A percentile compares a stretch with the other conserved stretches of the same genome.
Evolutionary conservation across 2,113 vertebrate species (phyloP).

Genomic region (Hipposideros armiger): DNA sequence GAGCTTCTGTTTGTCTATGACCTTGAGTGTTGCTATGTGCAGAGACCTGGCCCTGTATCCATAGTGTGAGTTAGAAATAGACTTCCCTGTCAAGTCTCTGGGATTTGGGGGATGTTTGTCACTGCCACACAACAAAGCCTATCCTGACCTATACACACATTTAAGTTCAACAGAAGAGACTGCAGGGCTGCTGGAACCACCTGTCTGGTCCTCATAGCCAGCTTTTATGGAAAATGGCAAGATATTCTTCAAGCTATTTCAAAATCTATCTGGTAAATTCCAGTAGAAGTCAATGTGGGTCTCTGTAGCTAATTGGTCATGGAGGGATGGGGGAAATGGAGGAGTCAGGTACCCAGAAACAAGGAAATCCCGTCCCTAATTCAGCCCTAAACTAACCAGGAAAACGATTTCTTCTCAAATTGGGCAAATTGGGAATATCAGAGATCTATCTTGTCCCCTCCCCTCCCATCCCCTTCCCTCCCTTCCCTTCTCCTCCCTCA

Average conservation of each 20-base stretch:
- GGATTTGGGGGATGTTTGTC: neutral
- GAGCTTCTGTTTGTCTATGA: neutral
- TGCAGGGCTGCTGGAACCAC: neutral
- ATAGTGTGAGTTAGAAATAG: neutral
- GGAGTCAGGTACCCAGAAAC: neutral
- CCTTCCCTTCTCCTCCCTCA: neutral
- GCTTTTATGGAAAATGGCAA: neutral
- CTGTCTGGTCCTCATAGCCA: neutral
- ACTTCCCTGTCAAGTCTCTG: neutral
- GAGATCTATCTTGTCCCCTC: neutral
- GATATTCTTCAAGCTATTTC: neutral
- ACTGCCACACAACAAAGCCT: neutral
- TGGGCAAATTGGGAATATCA: neutral
- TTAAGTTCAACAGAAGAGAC: neutral
- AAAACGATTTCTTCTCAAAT: neutral
- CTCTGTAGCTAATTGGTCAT: neutral
- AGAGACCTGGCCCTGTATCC: neutral
- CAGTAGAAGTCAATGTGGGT: neutral
- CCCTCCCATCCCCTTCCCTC: too few relatives aligned
- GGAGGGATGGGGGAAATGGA: neutral
- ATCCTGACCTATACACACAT: neutral
- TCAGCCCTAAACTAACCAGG: neutral
- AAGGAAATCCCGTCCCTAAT: neutral
- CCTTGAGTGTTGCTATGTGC: neutral
- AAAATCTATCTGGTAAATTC: neutral